phyloP scores from a whole-genome alignment of 1,140 invertebrate genomes.

The Dinothrombium tinctorium region DNA sequence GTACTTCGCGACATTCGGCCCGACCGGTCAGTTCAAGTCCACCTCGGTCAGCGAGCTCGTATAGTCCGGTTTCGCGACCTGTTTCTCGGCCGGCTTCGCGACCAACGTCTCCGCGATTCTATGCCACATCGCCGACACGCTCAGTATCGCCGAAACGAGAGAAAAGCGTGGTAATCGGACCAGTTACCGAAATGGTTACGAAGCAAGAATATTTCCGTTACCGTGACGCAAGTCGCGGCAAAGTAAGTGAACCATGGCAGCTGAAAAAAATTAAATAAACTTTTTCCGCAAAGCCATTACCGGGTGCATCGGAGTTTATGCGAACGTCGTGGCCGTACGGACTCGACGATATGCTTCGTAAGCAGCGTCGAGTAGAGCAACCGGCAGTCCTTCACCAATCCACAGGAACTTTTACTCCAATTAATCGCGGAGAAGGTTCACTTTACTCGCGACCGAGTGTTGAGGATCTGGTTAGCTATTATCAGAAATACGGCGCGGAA shows the following conservation, averaged over 20 bases:
- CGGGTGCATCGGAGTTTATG: not conserved
- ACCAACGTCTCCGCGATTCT: not conserved
- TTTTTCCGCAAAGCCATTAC: not conserved
- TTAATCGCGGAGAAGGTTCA: too few relatives aligned
- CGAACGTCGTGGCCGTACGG: conserved; percentile 1
- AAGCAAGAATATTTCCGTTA: conserved; percentile 5
- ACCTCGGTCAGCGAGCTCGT: not conserved
- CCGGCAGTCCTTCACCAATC: not conserved
- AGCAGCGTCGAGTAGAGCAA: not conserved
- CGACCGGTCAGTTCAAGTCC: not conserved
- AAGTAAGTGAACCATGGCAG: conserved; percentile 2
- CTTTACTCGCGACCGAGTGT: not conserved
- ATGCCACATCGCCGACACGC: too few relatives aligned
- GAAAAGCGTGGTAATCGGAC: conserved; percentile 2
- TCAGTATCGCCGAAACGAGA: conserved; percentile 2
- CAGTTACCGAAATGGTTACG: not conserved
- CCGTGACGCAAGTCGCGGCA: conserved; percentile 2
- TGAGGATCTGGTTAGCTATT: too few relatives aligned
- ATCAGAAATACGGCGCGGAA: too few relatives aligned
- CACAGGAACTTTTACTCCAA: not conserved
- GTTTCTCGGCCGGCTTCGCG: not conserved
- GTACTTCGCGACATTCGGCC: not conserved
- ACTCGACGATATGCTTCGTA: not conserved
- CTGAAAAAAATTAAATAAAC: not conserved
- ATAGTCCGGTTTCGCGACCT: not conserved